Conservation (phyloP, 2,888 invertebrate species). For the Caradrina clavipalpis region DNA sequence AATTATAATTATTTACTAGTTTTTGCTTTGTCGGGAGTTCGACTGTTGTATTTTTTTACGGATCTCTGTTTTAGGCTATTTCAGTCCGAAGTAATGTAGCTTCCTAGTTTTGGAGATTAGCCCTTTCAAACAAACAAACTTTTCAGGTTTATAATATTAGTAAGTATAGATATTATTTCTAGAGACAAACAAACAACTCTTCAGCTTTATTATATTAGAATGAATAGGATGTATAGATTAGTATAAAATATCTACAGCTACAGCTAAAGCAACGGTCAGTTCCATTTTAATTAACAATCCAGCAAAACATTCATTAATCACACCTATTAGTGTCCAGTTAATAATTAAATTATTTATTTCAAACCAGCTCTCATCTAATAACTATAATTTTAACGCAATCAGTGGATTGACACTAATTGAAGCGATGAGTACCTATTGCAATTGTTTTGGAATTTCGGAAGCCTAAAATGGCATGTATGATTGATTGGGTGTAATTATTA, state of each 20-base stretch:
- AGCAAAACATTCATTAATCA: slow-evolving; percentile 37
- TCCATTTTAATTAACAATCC: slow-evolving; percentile 26
- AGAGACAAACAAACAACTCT: no score
- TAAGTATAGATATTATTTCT: no score
- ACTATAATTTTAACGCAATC: slow-evolving; percentile 23
- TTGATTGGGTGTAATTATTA: slow-evolving; percentile 3
- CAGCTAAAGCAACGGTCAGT: slow-evolving; percentile 10
- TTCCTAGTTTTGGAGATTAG: no score
- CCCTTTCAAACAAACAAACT: no score
- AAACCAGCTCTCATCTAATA: slow-evolving; percentile 24
- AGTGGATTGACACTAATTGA: slow-evolving; percentile 9
- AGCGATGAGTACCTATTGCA: slow-evolving; percentile 3
- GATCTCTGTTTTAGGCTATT: no score
- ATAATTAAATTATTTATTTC: slow-evolving; percentile 26
- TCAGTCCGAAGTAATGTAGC: no score
- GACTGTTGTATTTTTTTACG: no score
- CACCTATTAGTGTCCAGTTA: slow-evolving; percentile 38
- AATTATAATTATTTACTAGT: background rate
- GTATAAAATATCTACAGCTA: background rate
- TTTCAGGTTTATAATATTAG: no score
- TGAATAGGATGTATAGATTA: no score
- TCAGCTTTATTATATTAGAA: no score
- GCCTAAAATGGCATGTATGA: slow-evolving; percentile 7
- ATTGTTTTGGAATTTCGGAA: slow-evolving; percentile 16
- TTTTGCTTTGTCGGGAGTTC: no score